Evolutionary conservation across 2,888 invertebrate species (phyloP).

Genomic region (Agriotes lineatus): DNA sequence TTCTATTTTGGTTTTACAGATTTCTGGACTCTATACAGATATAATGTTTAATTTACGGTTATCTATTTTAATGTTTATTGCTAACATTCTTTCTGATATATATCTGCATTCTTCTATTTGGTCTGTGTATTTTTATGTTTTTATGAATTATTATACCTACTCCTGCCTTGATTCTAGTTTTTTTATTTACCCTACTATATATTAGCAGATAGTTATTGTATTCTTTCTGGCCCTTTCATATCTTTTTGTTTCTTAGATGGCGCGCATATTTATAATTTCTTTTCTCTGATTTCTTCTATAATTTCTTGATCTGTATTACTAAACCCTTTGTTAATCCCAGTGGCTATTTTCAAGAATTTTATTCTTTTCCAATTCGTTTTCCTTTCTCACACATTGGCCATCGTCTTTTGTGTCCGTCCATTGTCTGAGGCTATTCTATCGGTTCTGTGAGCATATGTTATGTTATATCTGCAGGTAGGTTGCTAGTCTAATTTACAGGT

Average conservation of each 20-base stretch:
- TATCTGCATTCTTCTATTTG: not conserved
- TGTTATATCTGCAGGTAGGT: not conserved
- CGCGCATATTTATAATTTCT: too few species aligned
- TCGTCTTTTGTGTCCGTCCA: too few species aligned
- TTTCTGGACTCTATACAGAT: not conserved
- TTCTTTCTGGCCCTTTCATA: not conserved
- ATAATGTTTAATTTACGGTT: not conserved
- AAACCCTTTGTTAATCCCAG: too few species aligned
- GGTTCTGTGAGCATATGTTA: not conserved
- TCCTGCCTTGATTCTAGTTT: too few species aligned
- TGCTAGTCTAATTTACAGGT: too few species aligned
- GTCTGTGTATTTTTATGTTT: not conserved
- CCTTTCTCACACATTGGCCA: not conserved
- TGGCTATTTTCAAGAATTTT: not conserved
- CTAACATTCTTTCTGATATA: not conserved
- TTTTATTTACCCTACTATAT: not conserved
- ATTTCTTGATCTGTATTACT: not conserved
- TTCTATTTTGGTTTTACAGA: conserved; percentile 3
- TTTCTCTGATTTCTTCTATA: not conserved
- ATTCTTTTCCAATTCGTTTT: not conserved
- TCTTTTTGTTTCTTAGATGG: too few species aligned
- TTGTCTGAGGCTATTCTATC: not conserved
- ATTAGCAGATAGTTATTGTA: not conserved
- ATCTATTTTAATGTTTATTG: not conserved
- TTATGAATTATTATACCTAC: too few species aligned